A percentile compares a stretch with the other conserved stretches of the same genome.
These are phyloP conservation scores for Halocaridina rubra DNA, from an alignment of 2,888 invertebrate genomes.

Conservation along the genomic window DNA sequence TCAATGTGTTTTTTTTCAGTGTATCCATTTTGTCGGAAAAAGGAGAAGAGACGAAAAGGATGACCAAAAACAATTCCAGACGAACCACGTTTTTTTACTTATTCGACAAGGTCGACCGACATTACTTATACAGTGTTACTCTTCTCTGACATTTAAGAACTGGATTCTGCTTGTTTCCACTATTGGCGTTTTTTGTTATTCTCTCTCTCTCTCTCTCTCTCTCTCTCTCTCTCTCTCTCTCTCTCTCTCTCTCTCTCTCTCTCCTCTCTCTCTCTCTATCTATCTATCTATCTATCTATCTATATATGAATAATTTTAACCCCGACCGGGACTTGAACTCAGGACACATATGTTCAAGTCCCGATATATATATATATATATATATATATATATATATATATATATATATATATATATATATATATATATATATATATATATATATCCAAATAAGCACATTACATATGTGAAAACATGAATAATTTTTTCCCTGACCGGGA, in stretches of 20 bases:
- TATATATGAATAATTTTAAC: no score
- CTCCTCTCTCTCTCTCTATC: constrained; percentile 17
- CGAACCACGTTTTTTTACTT: no score
- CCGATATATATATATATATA: background rate
- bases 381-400: constrained; percentile 2
- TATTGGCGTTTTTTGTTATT: background rate
- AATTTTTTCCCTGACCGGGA: no score
- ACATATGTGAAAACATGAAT: no score
- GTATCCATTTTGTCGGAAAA: no score
- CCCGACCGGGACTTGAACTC: no score
- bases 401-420: background rate
- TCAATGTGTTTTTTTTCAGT: no score
- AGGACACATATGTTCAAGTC: no score
- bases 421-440: background rate
- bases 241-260: constrained; percentile 6
- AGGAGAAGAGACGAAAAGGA: no score
- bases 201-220: background rate
- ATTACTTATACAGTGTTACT: background rate
- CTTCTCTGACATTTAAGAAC: background rate
- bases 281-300: no score
- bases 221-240: background rate
- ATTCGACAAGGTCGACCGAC: background rate
- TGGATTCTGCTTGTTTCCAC: background rate
- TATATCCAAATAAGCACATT: no score
- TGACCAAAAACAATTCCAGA: no score